Percentiles rank a stretch among this genome's conserved stretches.
phyloP scores from a whole-genome alignment of 2,888 invertebrate species.

The Orchesellides sinensis region DNA sequence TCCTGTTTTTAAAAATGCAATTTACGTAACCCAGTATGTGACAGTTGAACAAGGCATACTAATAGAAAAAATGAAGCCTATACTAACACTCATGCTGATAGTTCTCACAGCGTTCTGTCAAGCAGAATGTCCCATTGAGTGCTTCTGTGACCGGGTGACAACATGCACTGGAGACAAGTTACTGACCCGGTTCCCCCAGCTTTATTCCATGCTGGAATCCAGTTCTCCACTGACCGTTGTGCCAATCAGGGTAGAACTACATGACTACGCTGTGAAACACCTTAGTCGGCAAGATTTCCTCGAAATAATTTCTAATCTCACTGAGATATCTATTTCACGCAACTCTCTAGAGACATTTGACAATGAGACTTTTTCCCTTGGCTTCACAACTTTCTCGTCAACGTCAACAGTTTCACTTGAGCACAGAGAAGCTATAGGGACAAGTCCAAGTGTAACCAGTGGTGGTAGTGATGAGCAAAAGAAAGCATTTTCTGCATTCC shows the following conservation, averaged over 20 bases:
- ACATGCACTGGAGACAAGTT: constrained; percentile 72
- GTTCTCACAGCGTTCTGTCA: constrained; percentile 69
- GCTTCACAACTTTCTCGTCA: constrained; percentile 42
- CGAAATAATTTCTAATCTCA: constrained; percentile 70
- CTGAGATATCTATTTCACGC: constrained; percentile 69
- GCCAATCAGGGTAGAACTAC: constrained; percentile 69
- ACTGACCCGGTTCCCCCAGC: constrained; percentile 67
- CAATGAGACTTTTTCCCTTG: constrained; percentile 69
- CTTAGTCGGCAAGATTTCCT: constrained; percentile 67
- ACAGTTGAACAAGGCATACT: background rate
- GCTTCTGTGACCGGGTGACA: constrained; percentile 73
- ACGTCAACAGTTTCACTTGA: constrained; percentile 37
- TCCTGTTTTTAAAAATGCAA: constrained; percentile 8
- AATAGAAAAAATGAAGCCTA: constrained; percentile 66
- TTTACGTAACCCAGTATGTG: constrained; percentile 5
- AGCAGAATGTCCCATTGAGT: constrained; percentile 74
- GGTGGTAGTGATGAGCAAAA: constrained; percentile 37
- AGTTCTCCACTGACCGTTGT: constrained; percentile 19
- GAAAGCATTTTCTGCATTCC: constrained; percentile 35
- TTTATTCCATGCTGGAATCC: constrained; percentile 26
- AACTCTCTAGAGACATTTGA: constrained; percentile 71
- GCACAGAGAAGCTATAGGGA: constrained; percentile 19
- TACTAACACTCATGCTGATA: constrained; percentile 65
- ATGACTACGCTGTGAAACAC: constrained; percentile 68
- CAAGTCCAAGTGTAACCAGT: constrained; percentile 5